Base-by-base conservation (phyloP, 1,140 invertebrate genomes). In the Penaeus indicus region DNA sequence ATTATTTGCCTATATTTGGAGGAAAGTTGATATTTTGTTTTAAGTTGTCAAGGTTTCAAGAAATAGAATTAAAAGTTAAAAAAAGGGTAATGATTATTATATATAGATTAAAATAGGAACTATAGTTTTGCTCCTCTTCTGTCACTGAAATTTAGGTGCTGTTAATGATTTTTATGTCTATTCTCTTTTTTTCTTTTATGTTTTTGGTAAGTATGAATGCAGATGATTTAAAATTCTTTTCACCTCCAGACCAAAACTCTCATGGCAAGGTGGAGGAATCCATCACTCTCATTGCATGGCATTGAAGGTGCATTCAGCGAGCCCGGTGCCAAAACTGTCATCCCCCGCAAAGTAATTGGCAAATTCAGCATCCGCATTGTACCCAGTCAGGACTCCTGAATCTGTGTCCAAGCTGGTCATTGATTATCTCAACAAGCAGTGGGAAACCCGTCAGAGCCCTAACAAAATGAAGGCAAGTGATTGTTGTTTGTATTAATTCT, bases 281-380 rank as follows among this genome's bases (percentile, higher is more conserved):
- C 98, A 32, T 96, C 95, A 86, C 93, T 99, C 0, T 99, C 97
- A 3, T 93, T 99, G 32, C 98, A 99, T 93, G 98, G 98, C 79
- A 98, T 99, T 92, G 95, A 96, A 94, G 97, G 98, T 80, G 98
- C 98, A 21, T 99, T 99, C 92, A 96, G 95, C 93, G 98, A 97
- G 90, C 94, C 96, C 25, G 98, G 98, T 75, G 95, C 95, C 54
- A 99, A 99, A 92, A 99, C 98, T 87, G 98, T 99, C 0, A 99
- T 99, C 91, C 98, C 98, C 2, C 94, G 95, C 64, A 98, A 89
- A 25, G 98, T 99, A 0, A 96, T 96, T 92, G 98, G 98, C 60
- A 99, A 99, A 93, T 99, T 99, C 92, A 99, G 98, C 0, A 96
- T 99, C 90, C 95, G 98, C 90, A 95, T 98, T 91, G 98, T 99